Evolutionary conservation across 2,797 vertebrate species (phyloP), one percentile per base, ranked within the genome.

Genomic region (Acrossocheilus fasciatus): DNA sequence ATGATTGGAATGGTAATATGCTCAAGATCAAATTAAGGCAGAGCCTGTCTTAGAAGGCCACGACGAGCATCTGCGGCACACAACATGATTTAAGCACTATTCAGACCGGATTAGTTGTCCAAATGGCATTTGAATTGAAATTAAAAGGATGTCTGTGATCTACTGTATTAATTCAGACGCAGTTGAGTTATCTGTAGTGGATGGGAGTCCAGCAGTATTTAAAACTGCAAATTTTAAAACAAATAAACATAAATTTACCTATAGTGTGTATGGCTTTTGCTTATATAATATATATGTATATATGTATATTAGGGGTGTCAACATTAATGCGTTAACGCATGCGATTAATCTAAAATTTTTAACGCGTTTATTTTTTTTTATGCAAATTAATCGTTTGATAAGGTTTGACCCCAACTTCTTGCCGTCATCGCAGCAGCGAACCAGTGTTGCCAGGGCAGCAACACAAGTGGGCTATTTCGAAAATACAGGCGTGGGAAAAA

Each of bases 1-100:
- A 76, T 66, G 73, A 76, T 39, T 68, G 59, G 82, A 84, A 68
- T 66, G 62, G 59, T 54, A 77, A 84, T 84, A 14, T 12, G 68
- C 73, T 77, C 34, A 0, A 79, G 73, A 68, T 84, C 41, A 75
- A 75, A 75, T 83, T n/a, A 75, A 83, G 41, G 47, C 41, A 17
- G 57, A 76, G 73, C 34, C 5, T 26, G 43, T 36, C 14, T 47
- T 64, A 75, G 43, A 7, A 9, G 18, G 54, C 26, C 72, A 17
- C 10, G 20, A 59, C 2, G 2, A 74, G 54, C 69, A 64, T 59
- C 69, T 75, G 43, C 9, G 4, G 18, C n/a, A 36, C 34, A 54
- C 50, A 52, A 47, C 30, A 18, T 64, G 18, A 47, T 45, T 66
- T 47, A 15, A 41, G 12, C 52, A 78, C 54, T 78, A 10, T 78